Base-by-base conservation (phyloP, 2,113 vertebrate species). In the Tragelaphus scriptus region DNA sequence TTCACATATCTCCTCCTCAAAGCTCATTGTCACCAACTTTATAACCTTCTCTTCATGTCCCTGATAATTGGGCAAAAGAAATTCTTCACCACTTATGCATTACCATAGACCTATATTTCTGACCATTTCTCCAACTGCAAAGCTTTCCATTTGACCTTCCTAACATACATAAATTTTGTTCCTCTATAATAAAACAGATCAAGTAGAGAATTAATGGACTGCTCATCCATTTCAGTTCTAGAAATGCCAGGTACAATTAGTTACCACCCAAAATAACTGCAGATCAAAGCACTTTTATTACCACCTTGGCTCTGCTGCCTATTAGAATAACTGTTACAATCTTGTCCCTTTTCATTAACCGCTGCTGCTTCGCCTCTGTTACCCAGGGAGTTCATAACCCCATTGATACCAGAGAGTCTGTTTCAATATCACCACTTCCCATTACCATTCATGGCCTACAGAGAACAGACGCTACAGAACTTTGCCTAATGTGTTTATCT, bases 211-310 rank as follows among this genome's bases (percentile, higher is more conserved):
- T 82, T 84, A 79, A 90, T 32, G 65, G 63, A 32, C 17, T 86
- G 26, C 9, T 97, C 28, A 92, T 81, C 59, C 77, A 55, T 75
- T 65, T 95, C 36, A 91, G 7, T 94, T 93, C 49, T 91, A 95
- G 84, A 94, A 97, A 95, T 71, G 56, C 44, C 23, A 68, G 17
- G 28, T 92, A 81, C 58, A 94, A 89, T 95, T 98, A 95, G 59
- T 88, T 88, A 81, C 56, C 68, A 94, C 59, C 77, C 89, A 97
- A 96, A 95, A 95, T 93, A 98, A 95, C n/a, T 71, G 13, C 17
- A 89, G 68, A 86, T 82, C 89, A 91, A 96, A 94, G 91, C 17
- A 93, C 36, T 91, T 95, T 81, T 94, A 85, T 85, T 44, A 85
- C 19, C 58, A 71, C 3, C 2, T 75, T 85, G 47, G 30, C 15